A percentile compares a stretch with the other conserved stretches of the same genome.
phyloP scores from a whole-genome alignment of 2,888 invertebrate genomes.

The Agonum fuliginosum region DNA sequence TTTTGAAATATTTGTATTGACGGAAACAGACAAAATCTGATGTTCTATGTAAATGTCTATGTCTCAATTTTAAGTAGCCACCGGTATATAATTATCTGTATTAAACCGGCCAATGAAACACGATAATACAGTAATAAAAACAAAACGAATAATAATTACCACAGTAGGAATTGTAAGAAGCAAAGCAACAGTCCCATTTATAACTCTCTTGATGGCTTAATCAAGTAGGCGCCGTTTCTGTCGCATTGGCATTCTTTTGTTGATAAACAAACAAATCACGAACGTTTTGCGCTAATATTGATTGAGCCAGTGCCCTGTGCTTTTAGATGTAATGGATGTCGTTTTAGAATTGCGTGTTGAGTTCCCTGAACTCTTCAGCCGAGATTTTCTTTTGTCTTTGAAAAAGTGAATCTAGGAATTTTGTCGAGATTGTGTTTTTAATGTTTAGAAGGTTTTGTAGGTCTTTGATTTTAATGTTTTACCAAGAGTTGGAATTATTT shows the following conservation, averaged over 20 bases:
- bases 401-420: constrained; percentile 36
- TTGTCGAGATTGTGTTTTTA: neutral
- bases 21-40: too few species aligned
- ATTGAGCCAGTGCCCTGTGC: constrained; percentile 2
- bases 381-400: constrained; percentile 35
- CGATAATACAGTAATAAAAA: constrained; percentile 10
- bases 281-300: constrained; percentile 35
- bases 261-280: constrained; percentile 34
- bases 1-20: too few species aligned
- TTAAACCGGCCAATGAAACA: too few species aligned
- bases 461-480: constrained; percentile 23
- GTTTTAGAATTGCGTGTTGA: constrained; percentile 9
- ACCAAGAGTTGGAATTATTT: constrained; percentile 17
- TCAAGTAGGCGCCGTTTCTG: constrained; percentile 12
- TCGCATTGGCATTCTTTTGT: constrained; percentile 24
- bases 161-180: neutral
- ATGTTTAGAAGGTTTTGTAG: too few species aligned
- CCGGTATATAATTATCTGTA: too few species aligned
- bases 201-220: constrained; percentile 25
- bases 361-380: constrained; percentile 11
- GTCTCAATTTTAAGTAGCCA: too few species aligned
- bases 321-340: neutral
- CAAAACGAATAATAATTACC: constrained; percentile 36
- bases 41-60: too few species aligned
- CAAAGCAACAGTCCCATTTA: neutral